phyloP scores from a whole-genome alignment of 2,888 invertebrate species.

The Hirtodrosophila trivittata region DNA sequence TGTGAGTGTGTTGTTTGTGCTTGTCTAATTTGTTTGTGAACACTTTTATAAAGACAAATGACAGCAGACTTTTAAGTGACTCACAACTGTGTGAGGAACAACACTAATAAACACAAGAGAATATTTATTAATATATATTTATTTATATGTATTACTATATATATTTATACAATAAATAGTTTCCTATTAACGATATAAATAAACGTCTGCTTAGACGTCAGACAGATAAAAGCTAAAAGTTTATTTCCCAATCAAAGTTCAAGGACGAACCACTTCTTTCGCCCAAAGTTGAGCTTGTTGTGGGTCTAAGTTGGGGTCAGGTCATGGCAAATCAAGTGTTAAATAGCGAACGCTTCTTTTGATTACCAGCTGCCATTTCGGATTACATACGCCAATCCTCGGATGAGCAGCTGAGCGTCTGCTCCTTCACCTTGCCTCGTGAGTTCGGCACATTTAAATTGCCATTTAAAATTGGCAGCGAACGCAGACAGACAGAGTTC shows the following conservation, averaged over 20 bases:
- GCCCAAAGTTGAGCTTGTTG: too few relatives aligned
- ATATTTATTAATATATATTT: constrained; percentile 2
- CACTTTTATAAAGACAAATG: background rate
- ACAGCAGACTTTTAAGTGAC: too few relatives aligned
- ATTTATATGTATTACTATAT: background rate
- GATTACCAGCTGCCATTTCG: constrained; percentile 50
- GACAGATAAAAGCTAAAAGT: too few relatives aligned
- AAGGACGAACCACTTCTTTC: too few relatives aligned
- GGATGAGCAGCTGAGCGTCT: constrained; percentile 25
- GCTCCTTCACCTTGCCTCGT: constrained; percentile 36
- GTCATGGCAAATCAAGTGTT: constrained; percentile 53
- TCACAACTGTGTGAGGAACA: too few relatives aligned
- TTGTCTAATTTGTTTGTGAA: background rate
- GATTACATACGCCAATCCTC: constrained; percentile 25
- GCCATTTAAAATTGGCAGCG: constrained; percentile 64
- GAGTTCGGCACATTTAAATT: constrained; percentile 59
- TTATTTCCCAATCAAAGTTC: too few relatives aligned
- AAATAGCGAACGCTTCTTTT: constrained; percentile 53
- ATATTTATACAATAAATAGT: background rate
- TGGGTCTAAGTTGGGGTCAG: too few relatives aligned
- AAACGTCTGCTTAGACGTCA: too few relatives aligned
- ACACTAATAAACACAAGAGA: background rate
- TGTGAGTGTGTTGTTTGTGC: background rate
- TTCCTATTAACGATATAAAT: too few relatives aligned
- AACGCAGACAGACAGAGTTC: constrained; percentile 2